Evolutionary conservation across 2,113 vertebrate species (phyloP), one percentile per base, ranked within the genome.

Genomic region (Ellobius talpinus): DNA sequence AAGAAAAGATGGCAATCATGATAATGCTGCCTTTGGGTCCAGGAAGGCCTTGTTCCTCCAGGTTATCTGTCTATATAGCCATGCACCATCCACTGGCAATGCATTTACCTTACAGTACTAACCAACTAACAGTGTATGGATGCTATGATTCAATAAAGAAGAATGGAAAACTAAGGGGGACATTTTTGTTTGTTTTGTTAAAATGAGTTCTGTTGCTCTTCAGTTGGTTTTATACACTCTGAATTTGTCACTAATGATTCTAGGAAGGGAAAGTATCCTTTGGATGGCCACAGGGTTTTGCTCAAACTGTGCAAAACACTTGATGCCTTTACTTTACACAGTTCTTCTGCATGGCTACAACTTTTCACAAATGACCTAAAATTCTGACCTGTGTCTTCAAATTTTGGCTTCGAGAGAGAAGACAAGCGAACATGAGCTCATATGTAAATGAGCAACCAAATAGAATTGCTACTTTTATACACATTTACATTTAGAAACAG

Each of bases 371-470:
- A 91, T 89, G 31, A 91, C 12, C 8, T 78, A 73, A 81, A 93
- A 81, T 74, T 33, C 7, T 26, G 66, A 52, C 39, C 8, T 89
- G 2, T 65, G 61, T 52, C 76, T 31, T 11, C 7, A 90, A 88
- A 63, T 96, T 92, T 19, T 84, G 96, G 5, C 1, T 50, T 91
- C 90, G 39, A 87, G 14, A 94, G 33, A 55, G 42, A 81, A 88
- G 5, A 76, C 6, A 90, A 90, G 29, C 42, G 6, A 42, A 66
- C 12, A 24, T 77, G 55, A 47, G 10, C 50, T 65, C 31, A 82
- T 7, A 61, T 16, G 2, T 66, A 70, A 74, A 58, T 94, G 29
- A 87, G 45, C 14, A 65, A 61, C 39, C 42, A 87, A 78, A 42
- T 14, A 73, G 61, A 88, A 72, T 84, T 76, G 58, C 45, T 74